These are phyloP conservation scores for Coremacera marginata DNA, from an alignment of 2,888 invertebrate genomes.

Conservation along the genomic window DNA sequence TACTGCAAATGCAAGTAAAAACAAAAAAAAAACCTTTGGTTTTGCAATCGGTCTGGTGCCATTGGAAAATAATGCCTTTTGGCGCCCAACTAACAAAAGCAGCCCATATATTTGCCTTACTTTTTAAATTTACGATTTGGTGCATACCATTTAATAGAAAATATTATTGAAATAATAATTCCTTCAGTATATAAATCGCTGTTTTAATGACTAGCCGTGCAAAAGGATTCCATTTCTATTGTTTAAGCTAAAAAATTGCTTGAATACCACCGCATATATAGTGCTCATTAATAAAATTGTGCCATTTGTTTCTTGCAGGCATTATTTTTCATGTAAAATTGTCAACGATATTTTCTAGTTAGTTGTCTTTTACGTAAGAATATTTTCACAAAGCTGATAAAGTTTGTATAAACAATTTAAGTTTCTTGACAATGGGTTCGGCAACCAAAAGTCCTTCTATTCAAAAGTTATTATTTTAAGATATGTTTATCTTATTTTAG, in stretches of 20 bases:
- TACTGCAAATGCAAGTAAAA: background rate
- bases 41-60: background rate
- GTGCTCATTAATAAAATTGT: too few species aligned
- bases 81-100: background rate
- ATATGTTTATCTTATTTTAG: too few species aligned
- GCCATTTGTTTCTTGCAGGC: too few species aligned
- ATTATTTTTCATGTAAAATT: too few species aligned
- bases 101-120: background rate
- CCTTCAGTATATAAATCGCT: background rate
- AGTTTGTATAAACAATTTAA: too few species aligned
- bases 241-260: background rate
- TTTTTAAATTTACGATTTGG: conserved; percentile 26
- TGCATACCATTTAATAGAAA: conserved; percentile 18
- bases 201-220: background rate
- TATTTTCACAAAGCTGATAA: too few species aligned
- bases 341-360: too few species aligned
- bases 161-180: background rate
- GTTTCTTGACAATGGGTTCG: too few species aligned
- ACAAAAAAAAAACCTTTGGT: background rate
- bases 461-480: too few species aligned
- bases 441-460: too few species aligned
- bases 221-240: too few species aligned
- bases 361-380: too few species aligned
- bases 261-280: background rate
- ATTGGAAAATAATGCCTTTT: background rate